Conservation (phyloP, 2,113 vertebrate genomes). For the Brachyhypopomus gauderio region DNA sequence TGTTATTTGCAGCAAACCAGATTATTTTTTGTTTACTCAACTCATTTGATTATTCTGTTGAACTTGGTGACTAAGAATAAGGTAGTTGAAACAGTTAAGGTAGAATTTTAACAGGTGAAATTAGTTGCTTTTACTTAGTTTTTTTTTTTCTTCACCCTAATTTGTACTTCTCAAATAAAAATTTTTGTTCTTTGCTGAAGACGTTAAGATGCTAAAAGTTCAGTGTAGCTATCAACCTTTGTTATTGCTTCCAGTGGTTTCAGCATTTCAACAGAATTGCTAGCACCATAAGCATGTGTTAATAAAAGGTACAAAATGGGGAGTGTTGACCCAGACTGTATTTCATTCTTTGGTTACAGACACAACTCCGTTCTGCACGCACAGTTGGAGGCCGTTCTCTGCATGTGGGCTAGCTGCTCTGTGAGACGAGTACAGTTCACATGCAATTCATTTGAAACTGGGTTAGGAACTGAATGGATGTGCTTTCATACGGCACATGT, state of each 20-base stretch:
- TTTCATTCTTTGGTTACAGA: no score
- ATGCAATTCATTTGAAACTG: conserved; percentile 7
- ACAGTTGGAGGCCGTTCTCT: background rate
- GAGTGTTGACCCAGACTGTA: no score
- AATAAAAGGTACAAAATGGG: no score
- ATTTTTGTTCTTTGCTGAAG: no score
- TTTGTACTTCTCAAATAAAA: no score
- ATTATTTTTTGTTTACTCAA: background rate
- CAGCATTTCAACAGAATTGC: background rate
- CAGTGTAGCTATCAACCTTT: background rate
- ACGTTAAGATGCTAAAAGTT: background rate
- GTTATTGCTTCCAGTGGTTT: background rate
- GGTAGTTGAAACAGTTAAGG: background rate
- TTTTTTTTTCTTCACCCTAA: no score
- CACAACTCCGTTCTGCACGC: background rate
- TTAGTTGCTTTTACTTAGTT: no score
- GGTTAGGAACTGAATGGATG: conserved; percentile 6
- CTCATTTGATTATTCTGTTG: background rate
- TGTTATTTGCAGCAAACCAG: no score
- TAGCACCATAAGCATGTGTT: background rate
- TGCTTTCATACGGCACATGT: background rate
- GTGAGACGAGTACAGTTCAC: background rate
- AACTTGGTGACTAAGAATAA: background rate
- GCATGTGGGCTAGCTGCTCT: background rate
- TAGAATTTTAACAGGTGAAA: no score